Percentiles rank a stretch among this genome's conserved stretches.
These are phyloP conservation scores for Heliornis fulica DNA, from an alignment of 2,113 vertebrate genomes.

Conservation along the genomic window DNA sequence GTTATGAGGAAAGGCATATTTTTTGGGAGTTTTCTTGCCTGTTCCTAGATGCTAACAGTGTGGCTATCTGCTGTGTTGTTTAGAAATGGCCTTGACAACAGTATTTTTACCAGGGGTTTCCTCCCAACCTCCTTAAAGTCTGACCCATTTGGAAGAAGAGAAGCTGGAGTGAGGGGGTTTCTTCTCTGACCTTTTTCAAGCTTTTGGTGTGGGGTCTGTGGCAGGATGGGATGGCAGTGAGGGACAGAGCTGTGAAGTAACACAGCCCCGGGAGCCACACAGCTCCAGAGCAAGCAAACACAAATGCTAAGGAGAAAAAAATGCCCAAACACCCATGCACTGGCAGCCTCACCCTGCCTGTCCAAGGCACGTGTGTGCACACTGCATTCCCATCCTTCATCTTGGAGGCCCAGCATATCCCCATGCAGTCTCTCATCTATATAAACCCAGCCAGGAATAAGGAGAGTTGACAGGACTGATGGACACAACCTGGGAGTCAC, in stretches of 20 bases:
- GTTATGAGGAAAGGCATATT: neutral
- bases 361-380: neutral
- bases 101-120: neutral
- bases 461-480: neutral
- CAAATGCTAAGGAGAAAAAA: neutral
- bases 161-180: neutral
- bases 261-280: rapidly evolving
- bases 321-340: neutral
- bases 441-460: neutral
- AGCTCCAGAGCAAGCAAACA: neutral
- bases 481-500: neutral
- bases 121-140: neutral
- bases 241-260: neutral
- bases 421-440: neutral
- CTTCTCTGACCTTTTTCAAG: neutral
- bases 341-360: neutral
- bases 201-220: neutral
- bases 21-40: neutral
- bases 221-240: neutral
- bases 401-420: neutral
- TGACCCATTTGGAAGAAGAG: neutral
- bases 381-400: neutral
- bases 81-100: neutral
- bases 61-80: rapidly evolving
- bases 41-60: neutral